Evolutionary conservation across 2,888 invertebrate genomes (phyloP), one percentile per base, ranked within the genome.

Genomic region (Sarcophaga carnaria): DNA sequence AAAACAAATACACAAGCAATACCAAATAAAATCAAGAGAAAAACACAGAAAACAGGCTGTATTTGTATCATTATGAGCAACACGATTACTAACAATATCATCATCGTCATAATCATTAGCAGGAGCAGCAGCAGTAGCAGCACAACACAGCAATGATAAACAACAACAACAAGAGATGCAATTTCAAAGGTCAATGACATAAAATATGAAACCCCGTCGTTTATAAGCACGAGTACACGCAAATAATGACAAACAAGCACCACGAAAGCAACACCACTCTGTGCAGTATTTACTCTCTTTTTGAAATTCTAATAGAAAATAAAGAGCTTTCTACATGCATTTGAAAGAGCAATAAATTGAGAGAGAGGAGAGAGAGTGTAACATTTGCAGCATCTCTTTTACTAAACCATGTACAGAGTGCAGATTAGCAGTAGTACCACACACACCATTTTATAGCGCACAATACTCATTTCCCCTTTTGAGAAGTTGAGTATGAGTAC

Each of bases 151-250:
- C 49, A 83, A 54, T 54, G 12, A 54, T 17, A 54, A 54, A 54
- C 54, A 54, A 54, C 54, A 54, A 54, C 54, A 54, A 12, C 54
- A 17, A 54, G 17, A 89, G 87, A 89, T 88, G 88, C 88, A 89
- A 86, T 87, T 89, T 86, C 84, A 89, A 89, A 89, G 88, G 88
- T 88, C 88, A 88, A 89, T 88, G 87, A 88, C 88, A 89, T 88
- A 88, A 89, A 82, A 85, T 88, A 76, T 86, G 88, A 54, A 88
- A 80, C 85, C 83, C 85, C 86, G 80, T 87, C 83, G 82, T 89
- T 27, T n/a, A 62, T 2, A n/a, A 86, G 75, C 88, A 89, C 87
- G 86, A 77, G 54, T 76, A 67, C 89, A 91, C 88, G 49, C 71
- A 22, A 20, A 74, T 63, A 75, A 66, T 54, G 25, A 45, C 49